These are phyloP conservation scores for Sebastes nivosus DNA, from an alignment of 2,797 vertebrate genomes.

Conservation along the genomic window DNA sequence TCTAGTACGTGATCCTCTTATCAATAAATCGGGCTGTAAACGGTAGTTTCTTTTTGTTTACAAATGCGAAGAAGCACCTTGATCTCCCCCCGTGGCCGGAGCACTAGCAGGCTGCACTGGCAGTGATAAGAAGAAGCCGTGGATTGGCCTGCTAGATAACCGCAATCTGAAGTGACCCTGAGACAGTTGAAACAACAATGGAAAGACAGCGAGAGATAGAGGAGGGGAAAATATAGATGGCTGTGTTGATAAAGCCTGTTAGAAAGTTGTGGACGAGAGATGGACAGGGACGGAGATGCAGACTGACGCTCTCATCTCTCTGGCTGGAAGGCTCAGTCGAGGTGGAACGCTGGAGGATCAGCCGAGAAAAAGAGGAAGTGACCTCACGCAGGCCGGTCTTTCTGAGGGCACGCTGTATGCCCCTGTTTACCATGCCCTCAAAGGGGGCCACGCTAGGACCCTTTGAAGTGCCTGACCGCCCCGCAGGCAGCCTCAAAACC, in stretches of 20 bases:
- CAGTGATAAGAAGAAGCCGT: constrained; percentile 78
- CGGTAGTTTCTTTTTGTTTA: constrained; percentile 70
- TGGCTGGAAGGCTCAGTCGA: constrained; percentile 23
- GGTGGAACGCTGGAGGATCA: constrained; percentile 29
- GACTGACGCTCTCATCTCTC: constrained; percentile 16
- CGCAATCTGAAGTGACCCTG: constrained; percentile 69
- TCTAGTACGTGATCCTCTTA: constrained; percentile 58
- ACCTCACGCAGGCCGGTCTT: constrained; percentile 67
- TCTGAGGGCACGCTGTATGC: constrained; percentile 56
- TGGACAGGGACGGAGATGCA: constrained; percentile 19
- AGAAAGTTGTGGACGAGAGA: constrained; percentile 12
- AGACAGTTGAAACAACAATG: constrained; percentile 58
- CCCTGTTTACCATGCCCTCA: constrained; percentile 71
- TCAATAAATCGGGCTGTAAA: constrained; percentile 71
- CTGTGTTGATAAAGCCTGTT: constrained; percentile 19
- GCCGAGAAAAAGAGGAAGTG: constrained; percentile 65
- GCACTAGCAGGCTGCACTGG: constrained; percentile 52
- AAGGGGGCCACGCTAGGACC: constrained; percentile 64
- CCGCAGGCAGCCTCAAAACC: constrained; percentile 75
- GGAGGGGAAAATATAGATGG: constrained; percentile 13
- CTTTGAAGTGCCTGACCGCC: constrained; percentile 77
- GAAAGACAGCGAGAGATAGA: constrained; percentile 31
- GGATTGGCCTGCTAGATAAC: constrained; percentile 73
- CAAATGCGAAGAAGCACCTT: constrained; percentile 70
- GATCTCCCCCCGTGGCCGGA: constrained; percentile 68